A percentile compares a stretch with the other conserved stretches of the same genome.
Conservation (phyloP, 2,113 vertebrate species). For the Opisthocomus hoazin region DNA sequence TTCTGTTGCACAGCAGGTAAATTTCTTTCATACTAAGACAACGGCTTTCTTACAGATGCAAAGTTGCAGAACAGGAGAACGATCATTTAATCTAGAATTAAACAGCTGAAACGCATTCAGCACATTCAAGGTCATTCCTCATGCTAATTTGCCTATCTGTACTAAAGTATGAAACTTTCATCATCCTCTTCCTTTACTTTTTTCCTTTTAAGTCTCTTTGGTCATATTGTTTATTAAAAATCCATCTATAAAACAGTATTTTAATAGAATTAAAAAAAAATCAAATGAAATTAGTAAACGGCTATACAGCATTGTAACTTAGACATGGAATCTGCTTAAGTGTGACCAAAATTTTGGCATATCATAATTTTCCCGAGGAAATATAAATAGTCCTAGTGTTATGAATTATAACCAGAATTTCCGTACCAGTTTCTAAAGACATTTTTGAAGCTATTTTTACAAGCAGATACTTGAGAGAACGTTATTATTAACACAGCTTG, state of each 20-base stretch:
- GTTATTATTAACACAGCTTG: background rate
- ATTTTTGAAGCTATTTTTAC: background rate
- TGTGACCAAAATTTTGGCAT: background rate
- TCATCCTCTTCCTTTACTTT: background rate
- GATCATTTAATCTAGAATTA: background rate
- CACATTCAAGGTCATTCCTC: background rate
- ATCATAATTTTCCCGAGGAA: background rate
- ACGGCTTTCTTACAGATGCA: background rate
- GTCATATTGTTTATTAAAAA: background rate
- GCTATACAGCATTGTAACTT: background rate
- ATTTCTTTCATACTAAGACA: background rate
- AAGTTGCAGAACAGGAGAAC: background rate
- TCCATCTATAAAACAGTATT: background rate
- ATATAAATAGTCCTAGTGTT: background rate
- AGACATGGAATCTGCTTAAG: background rate
- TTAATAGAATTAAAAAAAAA: background rate
- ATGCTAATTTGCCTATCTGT: background rate
- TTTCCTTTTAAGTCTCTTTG: background rate
- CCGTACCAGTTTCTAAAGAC: background rate
- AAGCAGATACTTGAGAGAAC: background rate
- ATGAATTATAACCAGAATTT: background rate
- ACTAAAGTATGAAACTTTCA: background rate
- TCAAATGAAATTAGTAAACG: background rate
- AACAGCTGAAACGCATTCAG: background rate
- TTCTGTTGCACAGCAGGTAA: conserved; percentile 75